phyloP scores from a whole-genome alignment of 2,113 vertebrate genomes.

The Piliocolobus tephrosceles region DNA sequence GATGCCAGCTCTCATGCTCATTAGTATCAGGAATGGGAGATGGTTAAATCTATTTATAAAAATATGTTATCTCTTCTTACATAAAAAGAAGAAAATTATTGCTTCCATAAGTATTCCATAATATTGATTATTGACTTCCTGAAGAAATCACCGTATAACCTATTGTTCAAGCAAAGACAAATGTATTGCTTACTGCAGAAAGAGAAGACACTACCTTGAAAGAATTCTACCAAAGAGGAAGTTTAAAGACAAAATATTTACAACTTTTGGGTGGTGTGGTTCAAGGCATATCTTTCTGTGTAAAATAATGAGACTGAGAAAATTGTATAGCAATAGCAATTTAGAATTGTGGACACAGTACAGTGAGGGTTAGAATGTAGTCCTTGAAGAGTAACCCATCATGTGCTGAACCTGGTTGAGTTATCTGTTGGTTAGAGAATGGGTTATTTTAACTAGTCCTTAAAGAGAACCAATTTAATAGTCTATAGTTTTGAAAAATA shows the following conservation, averaged over 20 bases:
- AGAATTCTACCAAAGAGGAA: neutral
- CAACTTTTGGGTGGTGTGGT: neutral
- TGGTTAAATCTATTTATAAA: neutral
- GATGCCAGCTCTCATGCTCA: neutral
- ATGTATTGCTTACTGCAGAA: neutral
- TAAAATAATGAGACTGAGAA: neutral
- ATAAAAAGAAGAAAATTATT: neutral
- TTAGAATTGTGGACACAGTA: neutral
- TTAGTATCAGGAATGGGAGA: neutral
- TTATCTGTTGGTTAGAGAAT: neutral
- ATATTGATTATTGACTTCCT: neutral
- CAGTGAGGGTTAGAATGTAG: neutral
- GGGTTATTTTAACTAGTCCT: neutral
- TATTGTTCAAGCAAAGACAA: neutral
- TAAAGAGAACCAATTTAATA: neutral
- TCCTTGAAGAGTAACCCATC: neutral
- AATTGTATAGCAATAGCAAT: neutral
- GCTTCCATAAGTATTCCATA: neutral
- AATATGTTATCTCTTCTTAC: neutral
- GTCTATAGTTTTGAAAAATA: neutral
- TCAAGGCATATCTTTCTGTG: neutral
- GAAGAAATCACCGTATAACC: neutral
- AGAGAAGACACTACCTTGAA: neutral
- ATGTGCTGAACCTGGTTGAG: neutral
- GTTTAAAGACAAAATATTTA: neutral